Evolutionary conservation across 1,140 invertebrate species (phyloP), one percentile per base, ranked within the genome.

Genomic region (Nymphalis io): DNA sequence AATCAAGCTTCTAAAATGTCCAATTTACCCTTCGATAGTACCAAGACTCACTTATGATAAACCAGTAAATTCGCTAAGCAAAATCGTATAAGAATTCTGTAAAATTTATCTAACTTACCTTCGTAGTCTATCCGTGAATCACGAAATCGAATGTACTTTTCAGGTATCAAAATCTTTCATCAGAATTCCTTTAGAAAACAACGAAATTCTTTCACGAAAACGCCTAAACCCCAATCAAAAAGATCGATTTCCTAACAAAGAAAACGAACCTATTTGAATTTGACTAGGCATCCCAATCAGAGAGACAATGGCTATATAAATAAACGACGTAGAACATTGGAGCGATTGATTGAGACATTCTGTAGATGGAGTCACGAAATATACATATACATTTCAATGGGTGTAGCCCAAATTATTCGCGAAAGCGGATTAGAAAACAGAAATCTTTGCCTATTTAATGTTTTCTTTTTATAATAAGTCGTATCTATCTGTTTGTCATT

Each of bases 231-330:
- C 42, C 60, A 51, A 62, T 62, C 60, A 62, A 20, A 46, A 39
- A 40, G 60, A 48, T 62, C 46, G 44, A 53, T 53, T 21, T 53
- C 38, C 60, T 62, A n/a, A 62, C 46, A 62, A 62, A 62, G 60
- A 62, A 62, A 51, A 62, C 44, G 60, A 51, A 48, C 23, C 60
- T 23, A 44, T 62, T 39, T 23, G 15, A 51, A 51, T 62, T 62
- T 62, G 60, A 62, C 44, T 60, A 60, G 57, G 42, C 60, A 62
- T 48, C 44, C 60, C 60, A 62, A 62, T 62, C 60, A 62, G 46
- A 39, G 60, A 62, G 44, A 62, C 60, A 62, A 62, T 62, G 27
- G 60, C 5, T 62, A 15, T 62, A 62, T 33, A 62, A 62, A 62
- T 62, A 62, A 62, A 62, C 46, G 60, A 46, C 44, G 44, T 46